Conservation (phyloP, 1,140 invertebrate species). For the Drosophila parabipectinata region DNA sequence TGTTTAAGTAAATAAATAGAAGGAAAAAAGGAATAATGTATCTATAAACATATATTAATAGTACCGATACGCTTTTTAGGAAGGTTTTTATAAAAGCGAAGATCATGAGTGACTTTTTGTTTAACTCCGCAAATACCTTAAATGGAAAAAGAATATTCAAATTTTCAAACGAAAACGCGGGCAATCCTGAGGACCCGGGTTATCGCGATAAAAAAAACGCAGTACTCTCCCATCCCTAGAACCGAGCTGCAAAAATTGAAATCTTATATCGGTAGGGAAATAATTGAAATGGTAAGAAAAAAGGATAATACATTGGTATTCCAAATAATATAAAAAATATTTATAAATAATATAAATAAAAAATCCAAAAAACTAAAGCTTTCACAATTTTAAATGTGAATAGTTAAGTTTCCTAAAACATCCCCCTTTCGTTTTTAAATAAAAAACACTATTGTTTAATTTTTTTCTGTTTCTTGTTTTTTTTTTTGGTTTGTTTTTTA, state of each 20-base stretch:
- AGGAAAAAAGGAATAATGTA: no score
- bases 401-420: not conserved
- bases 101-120: no score
- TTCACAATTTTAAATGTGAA: no score
- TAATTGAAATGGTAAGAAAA: not conserved
- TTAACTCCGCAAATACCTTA: no score
- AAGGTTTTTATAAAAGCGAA: no score
- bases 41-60: no score
- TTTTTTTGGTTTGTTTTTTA: conserved; percentile 47
- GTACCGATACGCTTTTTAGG: no score
- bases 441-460: not conserved
- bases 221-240: not conserved
- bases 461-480: conserved; percentile 16
- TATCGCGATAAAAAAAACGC: not conserved
- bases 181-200: not conserved
- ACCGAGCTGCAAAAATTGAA: not conserved
- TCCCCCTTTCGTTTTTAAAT: not conserved
- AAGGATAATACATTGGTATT: not conserved
- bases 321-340: not conserved
- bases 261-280: no score
- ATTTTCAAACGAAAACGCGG: not conserved
- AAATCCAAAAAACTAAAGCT: no score
- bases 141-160: no score
- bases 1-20: no score
- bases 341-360: no score